Percentiles rank a stretch among this genome's conserved stretches.
These are phyloP conservation scores for Ormyrus pomaceus DNA, from an alignment of 2,888 invertebrate genomes.

Conservation along the genomic window DNA sequence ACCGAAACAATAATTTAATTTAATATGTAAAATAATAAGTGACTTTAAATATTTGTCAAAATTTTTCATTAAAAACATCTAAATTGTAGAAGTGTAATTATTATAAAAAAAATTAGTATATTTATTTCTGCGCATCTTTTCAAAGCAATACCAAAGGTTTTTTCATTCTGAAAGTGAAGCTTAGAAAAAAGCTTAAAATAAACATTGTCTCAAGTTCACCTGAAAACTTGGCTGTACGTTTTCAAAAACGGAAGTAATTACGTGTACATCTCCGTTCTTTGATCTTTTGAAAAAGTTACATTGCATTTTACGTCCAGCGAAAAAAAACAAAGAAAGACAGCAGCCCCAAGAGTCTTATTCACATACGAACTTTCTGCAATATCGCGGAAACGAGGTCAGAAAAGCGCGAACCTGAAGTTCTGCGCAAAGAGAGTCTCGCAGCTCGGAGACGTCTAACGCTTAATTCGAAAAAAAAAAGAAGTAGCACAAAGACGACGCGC, in stretches of 20 bases:
- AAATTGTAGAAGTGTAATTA: no score
- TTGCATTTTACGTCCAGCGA: conserved; percentile 5
- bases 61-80: no score
- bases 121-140: no score
- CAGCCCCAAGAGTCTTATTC: neutral
- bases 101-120: no score
- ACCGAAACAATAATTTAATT: no score
- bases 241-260: neutral
- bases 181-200: neutral
- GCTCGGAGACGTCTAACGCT: neutral
- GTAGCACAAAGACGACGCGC: neutral
- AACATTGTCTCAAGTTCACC: neutral
- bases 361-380: neutral
- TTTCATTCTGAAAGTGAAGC: neutral
- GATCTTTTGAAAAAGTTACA: conserved; percentile 23
- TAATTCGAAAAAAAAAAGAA: conserved; percentile 22
- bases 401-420: conserved; percentile 29
- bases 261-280: neutral
- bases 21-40: no score
- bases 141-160: no score
- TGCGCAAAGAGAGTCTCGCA: conserved; percentile 36
- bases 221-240: neutral
- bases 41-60: no score
- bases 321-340: neutral
- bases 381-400: conserved; percentile 33